These are phyloP conservation scores for Barypeithes pellucidus DNA, from an alignment of 2,888 invertebrate genomes.

Conservation along the genomic window DNA sequence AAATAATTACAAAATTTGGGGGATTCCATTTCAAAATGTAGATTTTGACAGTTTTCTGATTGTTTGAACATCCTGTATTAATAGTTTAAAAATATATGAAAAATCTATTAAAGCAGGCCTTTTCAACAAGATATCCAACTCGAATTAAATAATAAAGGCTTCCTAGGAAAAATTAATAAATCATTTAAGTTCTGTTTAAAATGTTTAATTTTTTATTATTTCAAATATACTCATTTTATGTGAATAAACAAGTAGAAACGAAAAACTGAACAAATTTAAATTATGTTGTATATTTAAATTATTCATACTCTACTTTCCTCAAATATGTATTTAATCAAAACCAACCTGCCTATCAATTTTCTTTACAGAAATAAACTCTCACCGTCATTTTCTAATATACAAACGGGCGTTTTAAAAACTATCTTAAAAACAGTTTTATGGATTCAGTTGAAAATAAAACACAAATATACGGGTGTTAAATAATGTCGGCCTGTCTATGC, in stretches of 20 bases:
- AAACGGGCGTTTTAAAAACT: slow-evolving; percentile 23
- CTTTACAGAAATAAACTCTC: slow-evolving; percentile 23
- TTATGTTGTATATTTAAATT: not conserved
- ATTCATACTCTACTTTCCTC: not conserved
- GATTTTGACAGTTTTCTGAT: no score
- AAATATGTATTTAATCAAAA: slow-evolving; percentile 11
- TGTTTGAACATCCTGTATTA: no score
- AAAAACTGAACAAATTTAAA: not conserved
- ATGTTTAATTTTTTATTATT: no score
- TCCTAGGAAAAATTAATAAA: no score
- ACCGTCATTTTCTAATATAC: slow-evolving; percentile 8
- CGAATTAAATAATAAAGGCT: no score
- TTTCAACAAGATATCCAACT: no score
- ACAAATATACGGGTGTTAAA: slow-evolving; percentile 7
- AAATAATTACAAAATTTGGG: no score
- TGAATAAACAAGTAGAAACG: not conserved
- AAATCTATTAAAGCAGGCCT: no score
- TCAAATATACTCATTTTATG: no score
- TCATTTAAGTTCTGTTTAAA: no score
- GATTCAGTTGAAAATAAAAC: slow-evolving; percentile 6
- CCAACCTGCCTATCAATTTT: slow-evolving; percentile 25
- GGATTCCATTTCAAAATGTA: no score
- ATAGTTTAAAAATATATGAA: no score
- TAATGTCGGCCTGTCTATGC: not conserved
- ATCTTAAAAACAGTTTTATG: slow-evolving; percentile 24